These are phyloP conservation scores for Andrena chrysosceles DNA, from an alignment of 2,888 invertebrate genomes.

Conservation along the genomic window DNA sequence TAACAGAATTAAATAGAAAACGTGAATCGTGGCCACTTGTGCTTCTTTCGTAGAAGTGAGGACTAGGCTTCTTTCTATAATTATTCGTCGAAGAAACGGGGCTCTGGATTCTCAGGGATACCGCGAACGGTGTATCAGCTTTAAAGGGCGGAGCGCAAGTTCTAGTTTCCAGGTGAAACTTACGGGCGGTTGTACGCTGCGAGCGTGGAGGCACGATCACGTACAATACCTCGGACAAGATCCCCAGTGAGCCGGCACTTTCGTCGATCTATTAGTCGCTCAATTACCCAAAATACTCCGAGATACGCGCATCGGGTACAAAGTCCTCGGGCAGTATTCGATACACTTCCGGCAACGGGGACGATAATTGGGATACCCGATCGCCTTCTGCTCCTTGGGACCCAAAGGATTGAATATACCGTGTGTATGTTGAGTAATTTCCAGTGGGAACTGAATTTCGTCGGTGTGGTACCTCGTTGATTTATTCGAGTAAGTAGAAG, in stretches of 20 bases:
- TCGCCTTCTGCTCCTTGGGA: background rate
- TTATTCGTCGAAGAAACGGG: background rate
- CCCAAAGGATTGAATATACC: background rate
- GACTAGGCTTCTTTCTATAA: background rate
- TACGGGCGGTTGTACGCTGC: conserved; percentile 39
- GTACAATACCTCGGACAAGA: conserved; percentile 60
- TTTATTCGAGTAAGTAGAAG: background rate
- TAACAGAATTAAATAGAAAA: background rate
- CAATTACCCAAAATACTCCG: conserved; percentile 72
- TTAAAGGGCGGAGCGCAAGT: conserved; percentile 58
- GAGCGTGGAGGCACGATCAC: conserved; percentile 56
- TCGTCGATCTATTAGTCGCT: conserved; percentile 71
- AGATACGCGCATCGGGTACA: conserved; percentile 54
- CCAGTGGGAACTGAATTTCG: too few relatives aligned
- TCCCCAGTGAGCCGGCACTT: conserved; percentile 59
- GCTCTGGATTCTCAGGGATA: background rate
- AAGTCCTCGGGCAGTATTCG: conserved; percentile 40
- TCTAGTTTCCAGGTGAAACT: conserved; percentile 57
- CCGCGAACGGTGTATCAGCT: conserved; percentile 53
- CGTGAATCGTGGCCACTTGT: too few relatives aligned
- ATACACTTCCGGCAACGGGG: conserved; percentile 35
- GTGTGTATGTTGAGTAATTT: background rate
- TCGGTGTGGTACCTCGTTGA: background rate
- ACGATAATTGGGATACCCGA: conserved; percentile 10
- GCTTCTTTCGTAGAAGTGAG: background rate